Evolutionary conservation across 2,888 invertebrate species (phyloP).

Genomic region (Heliconius hortense): DNA sequence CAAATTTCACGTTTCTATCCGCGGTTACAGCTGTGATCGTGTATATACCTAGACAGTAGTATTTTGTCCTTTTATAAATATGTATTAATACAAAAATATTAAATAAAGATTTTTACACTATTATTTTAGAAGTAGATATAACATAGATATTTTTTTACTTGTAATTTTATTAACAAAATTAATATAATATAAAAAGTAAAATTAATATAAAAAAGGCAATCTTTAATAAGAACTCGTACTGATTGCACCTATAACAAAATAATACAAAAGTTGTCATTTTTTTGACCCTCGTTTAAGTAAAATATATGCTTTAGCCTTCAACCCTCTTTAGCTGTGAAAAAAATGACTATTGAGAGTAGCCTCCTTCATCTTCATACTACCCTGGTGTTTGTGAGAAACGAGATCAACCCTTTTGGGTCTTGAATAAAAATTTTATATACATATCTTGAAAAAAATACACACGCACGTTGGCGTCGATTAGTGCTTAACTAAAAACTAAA

Average conservation of each 20-base stretch:
- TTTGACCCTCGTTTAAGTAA: not conserved
- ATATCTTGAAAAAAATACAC: no score
- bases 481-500: no score
- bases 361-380: conserved; percentile 23
- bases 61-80: no score
- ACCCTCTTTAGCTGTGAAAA: conserved; percentile 5
- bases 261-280: conserved; percentile 1
- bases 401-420: conserved; percentile 17
- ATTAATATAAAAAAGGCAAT: not conserved
- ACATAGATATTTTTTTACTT: no score
- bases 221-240: not conserved
- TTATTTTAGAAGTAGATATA: no score
- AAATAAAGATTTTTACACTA: no score
- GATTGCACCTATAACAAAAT: not conserved
- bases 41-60: no score
- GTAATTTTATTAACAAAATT: not conserved
- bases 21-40: no score
- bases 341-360: conserved; percentile 27
- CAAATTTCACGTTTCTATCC: no score
- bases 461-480: no score
- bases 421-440: not conserved
- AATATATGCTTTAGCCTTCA: not conserved
- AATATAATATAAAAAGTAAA: no score
- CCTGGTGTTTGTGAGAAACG: conserved; percentile 33
- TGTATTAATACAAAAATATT: no score